Evolutionary conservation across 2,797 vertebrate species (phyloP).

Genomic region (Enteromius radiatus): DNA sequence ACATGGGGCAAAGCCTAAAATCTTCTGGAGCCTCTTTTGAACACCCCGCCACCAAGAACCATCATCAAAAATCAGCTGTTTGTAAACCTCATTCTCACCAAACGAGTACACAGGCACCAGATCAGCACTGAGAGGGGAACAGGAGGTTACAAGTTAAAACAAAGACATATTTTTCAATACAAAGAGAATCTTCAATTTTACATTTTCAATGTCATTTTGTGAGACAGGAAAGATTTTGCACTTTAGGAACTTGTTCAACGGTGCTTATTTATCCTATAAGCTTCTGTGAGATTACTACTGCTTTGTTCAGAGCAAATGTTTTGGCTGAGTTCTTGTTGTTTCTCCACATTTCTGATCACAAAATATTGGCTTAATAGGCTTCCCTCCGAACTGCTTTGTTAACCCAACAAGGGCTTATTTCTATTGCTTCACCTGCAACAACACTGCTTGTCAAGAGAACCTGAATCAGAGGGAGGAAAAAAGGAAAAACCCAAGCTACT

Average conservation of each 20-base stretch:
- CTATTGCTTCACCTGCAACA: not conserved
- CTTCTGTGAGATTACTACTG: conserved; percentile 59
- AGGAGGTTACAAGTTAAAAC: conserved; percentile 2
- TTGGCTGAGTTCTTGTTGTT: not conserved
- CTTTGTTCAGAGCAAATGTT: not conserved
- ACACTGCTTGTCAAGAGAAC: not conserved
- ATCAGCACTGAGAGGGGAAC: conserved; percentile 83
- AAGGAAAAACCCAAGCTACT: not conserved
- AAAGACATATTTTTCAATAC: conserved; percentile 2
- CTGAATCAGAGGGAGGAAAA: not conserved
- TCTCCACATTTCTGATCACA: not conserved
- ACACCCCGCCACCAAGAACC: conserved; percentile 84
- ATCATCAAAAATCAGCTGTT: conserved; percentile 93
- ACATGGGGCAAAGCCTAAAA: conserved; percentile 93
- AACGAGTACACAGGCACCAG: conserved; percentile 96
- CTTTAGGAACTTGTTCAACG: not conserved
- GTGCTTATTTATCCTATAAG: conserved; percentile 55
- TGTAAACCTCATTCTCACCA: conserved; percentile 94
- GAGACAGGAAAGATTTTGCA: not conserved
- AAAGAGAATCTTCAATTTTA: not conserved
- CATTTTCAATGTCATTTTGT: not conserved
- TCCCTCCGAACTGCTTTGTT: not conserved
- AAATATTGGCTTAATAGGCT: conserved; percentile 1
- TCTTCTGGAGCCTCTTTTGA: conserved; percentile 92
- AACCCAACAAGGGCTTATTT: not conserved